Evolutionary conservation across 2,797 vertebrate genomes (phyloP).

Genomic region (Apogon hyalosoma): DNA sequence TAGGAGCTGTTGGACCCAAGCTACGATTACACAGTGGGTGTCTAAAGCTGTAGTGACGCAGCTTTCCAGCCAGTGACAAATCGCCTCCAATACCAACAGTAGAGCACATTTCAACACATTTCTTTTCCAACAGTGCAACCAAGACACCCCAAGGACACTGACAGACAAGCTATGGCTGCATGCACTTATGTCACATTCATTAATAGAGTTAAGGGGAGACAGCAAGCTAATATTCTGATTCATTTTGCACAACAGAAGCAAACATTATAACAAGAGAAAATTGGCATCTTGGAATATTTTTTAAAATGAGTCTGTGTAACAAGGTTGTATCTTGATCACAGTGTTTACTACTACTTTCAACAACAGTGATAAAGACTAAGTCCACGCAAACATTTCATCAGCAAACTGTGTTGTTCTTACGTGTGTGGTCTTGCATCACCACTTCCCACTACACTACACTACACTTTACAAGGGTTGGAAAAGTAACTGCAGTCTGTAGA

Average conservation of each 20-base stretch:
- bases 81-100: conserved; percentile 5
- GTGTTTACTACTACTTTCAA: not conserved
- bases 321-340: not conserved
- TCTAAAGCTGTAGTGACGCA: conserved; percentile 21
- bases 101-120: conserved; percentile 35
- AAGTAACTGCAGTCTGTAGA: not conserved
- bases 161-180: conserved; percentile 15
- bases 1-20: conserved; percentile 14
- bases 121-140: conserved; percentile 14
- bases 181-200: conserved; percentile 11
- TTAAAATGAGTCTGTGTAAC: not conserved
- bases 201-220: not conserved
- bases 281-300: not conserved
- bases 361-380: not conserved
- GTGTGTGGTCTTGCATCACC: not conserved
- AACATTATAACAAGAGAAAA: conserved; percentile 3
- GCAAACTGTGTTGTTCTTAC: not conserved
- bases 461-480: not conserved
- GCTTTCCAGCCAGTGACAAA: conserved; percentile 32
- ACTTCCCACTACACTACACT: not conserved
- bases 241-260: not conserved
- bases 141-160: conserved; percentile 6
- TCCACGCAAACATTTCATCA: conserved; percentile 15
- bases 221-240: not conserved
- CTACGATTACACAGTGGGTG: conserved; percentile 15